Evolutionary conservation across 2,113 vertebrate genomes (phyloP), one percentile per base, ranked within the genome.

Genomic region (Hemiscyllium ocellatum): DNA sequence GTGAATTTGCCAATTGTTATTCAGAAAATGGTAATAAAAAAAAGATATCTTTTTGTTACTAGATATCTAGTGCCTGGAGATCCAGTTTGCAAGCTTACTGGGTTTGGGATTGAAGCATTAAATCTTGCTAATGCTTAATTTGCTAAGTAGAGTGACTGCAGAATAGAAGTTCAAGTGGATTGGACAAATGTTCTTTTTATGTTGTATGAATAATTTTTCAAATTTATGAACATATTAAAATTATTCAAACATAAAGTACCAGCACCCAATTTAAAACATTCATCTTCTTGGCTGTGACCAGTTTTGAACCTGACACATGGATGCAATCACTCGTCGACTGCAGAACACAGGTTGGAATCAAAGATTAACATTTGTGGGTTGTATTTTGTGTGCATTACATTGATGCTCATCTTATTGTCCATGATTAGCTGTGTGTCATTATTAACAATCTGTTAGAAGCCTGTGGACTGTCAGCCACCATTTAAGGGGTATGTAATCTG

Each of bases 121-220:
- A 61, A 90, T 90, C 87, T 90, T 90, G 29, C 87, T 90, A 90
- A 61, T 24, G 29, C 87, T 90, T 56, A 61, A 90, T 61, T 90
- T 90, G 52, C 24, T 56, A 65, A 90, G 52, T 61, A 6, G 22
- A 56, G 26, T 56, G 86, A 89, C 86, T 89, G 86, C 47, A 52
- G 47, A 56, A 61, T 90, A 33, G 29, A 90, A 90, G 52, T 61
- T 90, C 52, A 90, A 90, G 87, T 90, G 52, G 87, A 61, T 15
- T 90, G 50, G 50, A 90, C 87, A 90, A 90, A 65, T 61, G 26
- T 89, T 89, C 50, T 90, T 90, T 83, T 83, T 22, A 83, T 83
- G 26, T 33, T 90, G 26, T n/a, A 65, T 90, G 87, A 90, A 61
- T 90, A 61, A 61, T 33, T 90, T 76, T 33, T 90, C 87, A 94